Conservation (phyloP, 2,113 vertebrate species). For the Ammodytes dubius region DNA sequence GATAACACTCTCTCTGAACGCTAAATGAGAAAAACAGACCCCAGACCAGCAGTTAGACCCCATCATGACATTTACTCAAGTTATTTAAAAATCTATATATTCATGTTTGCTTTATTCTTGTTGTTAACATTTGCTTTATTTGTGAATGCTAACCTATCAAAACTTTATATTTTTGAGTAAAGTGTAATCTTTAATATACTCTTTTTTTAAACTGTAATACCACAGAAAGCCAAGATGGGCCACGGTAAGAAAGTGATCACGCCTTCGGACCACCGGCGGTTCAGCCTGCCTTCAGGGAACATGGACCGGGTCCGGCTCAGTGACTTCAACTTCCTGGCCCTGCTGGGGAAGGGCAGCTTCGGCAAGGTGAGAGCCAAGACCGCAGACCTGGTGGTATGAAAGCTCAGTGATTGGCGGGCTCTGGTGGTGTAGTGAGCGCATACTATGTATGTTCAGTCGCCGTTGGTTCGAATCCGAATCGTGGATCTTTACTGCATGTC, state of each 20-base stretch:
- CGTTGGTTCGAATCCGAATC: too few species aligned
- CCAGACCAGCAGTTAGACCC: slow-evolving; percentile 14
- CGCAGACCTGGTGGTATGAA: too few species aligned
- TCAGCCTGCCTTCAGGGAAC: slow-evolving; percentile 90
- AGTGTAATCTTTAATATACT: not conserved
- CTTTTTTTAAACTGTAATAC: slow-evolving; percentile 21
- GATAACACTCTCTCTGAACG: not conserved
- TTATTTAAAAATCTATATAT: not conserved
- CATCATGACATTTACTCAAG: not conserved
- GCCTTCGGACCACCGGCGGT: slow-evolving; percentile 89
- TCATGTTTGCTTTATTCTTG: not conserved
- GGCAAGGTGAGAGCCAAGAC: slow-evolving; percentile 89
- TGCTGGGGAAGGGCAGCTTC: slow-evolving; percentile 97
- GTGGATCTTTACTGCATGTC: too few species aligned
- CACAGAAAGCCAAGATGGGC: slow-evolving; percentile 96
- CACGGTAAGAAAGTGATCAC: slow-evolving; percentile 95
- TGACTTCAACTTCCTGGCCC: slow-evolving; percentile 97
- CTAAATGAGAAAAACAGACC: slow-evolving; percentile 19
- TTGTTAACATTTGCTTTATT: not conserved
- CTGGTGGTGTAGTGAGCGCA: too few species aligned
- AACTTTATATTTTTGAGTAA: not conserved
- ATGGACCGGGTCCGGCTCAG: slow-evolving; percentile 92
- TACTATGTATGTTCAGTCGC: too few species aligned
- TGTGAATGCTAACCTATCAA: not conserved
- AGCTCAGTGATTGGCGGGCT: not conserved